Percentiles rank a stretch among this genome's conserved stretches.
phyloP scores from a whole-genome alignment of 2,113 vertebrate genomes.

The Plectropomus leopardus region DNA sequence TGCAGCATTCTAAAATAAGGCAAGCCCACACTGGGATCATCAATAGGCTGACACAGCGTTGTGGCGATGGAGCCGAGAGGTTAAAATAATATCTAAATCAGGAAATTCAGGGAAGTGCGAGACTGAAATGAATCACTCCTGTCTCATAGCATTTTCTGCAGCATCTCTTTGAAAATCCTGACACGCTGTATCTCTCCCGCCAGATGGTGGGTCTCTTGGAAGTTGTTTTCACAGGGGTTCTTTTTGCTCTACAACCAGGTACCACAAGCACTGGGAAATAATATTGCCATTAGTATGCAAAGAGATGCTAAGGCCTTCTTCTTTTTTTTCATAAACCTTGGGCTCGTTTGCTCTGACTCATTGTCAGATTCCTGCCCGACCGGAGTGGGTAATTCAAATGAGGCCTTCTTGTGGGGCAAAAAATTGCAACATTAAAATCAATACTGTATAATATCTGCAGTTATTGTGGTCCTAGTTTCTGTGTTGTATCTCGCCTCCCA shows the following conservation, averaged over 20 bases:
- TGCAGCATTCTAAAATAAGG: slow-evolving; percentile 53
- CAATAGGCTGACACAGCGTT: slow-evolving; percentile 43
- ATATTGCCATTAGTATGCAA: slow-evolving; percentile 58
- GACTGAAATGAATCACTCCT: slow-evolving; percentile 68
- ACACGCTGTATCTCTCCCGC: slow-evolving; percentile 61
- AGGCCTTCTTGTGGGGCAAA: slow-evolving; percentile 31
- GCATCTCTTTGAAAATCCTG: slow-evolving; percentile 62
- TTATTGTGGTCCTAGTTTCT: slow-evolving; percentile 29
- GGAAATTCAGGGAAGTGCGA: slow-evolving; percentile 55
- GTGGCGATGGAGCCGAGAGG: slow-evolving; percentile 41
- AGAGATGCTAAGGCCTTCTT: slow-evolving; percentile 23
- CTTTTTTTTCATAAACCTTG: slow-evolving; percentile 37
- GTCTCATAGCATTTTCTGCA: slow-evolving; percentile 57
- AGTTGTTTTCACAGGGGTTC: slow-evolving; percentile 44
- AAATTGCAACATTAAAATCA: slow-evolving; percentile 36
- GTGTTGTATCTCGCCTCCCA: slow-evolving; percentile 9
- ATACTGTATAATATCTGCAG: slow-evolving; percentile 34
- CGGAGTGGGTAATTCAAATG: slow-evolving; percentile 37
- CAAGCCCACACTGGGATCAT: slow-evolving; percentile 61
- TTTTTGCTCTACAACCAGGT: slow-evolving; percentile 46
- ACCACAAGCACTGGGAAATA: slow-evolving; percentile 27
- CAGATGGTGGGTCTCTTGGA: slow-evolving; percentile 64
- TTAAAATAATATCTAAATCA: slow-evolving; percentile 77
- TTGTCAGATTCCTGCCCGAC: slow-evolving; percentile 32
- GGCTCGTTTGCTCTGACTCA: slow-evolving; percentile 43